Evolutionary conservation across 2,113 vertebrate species (phyloP), one percentile per base, ranked within the genome.

Genomic region (Nerophis ophidion): DNA sequence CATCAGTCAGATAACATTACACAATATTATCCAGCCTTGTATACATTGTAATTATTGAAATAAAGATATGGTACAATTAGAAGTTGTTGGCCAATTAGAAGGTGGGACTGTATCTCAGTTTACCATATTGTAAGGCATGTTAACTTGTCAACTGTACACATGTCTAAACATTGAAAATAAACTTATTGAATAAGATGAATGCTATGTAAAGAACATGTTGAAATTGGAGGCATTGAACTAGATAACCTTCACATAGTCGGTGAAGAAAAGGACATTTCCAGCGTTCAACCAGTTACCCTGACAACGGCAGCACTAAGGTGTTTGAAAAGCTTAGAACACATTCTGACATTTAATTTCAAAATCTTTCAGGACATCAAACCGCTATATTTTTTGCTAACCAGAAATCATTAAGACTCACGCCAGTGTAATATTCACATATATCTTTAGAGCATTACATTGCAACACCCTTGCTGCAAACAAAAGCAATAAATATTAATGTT

Each of bases 201-300:
- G 33, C 33, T 59, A 49, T 57, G 57, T 61, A 56, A 36, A 72
- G 38, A 46, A 9, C 15, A 14, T 10, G 64, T 5, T 58, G 59
- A 48, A 36, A 60, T 15, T 70, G 47, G 56, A 71, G 57, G 71
- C 61, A 58, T 71, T 56, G 58, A 70, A 50, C 70, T 51, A 46
- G 67, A 73, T 66, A 80, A 81, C 77, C 73, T 80, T 81, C 74
- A 68, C 47, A 48, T 63, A 68, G 57, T 65, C 68, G 35, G 53
- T 46, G 70, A 48, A 66, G 58, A 63, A 72, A 72, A 59, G 46
- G 68, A 76, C 67, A 71, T 65, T 71, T 75, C 76, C 56, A 47
- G 34, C 54, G 66, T 63, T 72, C 26, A 57, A 62, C 61, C 68
- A 48, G 82, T 87, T 83, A 76, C 84, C 81, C 55, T 62, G 84